A percentile compares a stretch with the other conserved stretches of the same genome.
Evolutionary conservation across 1,140 invertebrate species (phyloP).

Genomic region (Calycopis cecrops): DNA sequence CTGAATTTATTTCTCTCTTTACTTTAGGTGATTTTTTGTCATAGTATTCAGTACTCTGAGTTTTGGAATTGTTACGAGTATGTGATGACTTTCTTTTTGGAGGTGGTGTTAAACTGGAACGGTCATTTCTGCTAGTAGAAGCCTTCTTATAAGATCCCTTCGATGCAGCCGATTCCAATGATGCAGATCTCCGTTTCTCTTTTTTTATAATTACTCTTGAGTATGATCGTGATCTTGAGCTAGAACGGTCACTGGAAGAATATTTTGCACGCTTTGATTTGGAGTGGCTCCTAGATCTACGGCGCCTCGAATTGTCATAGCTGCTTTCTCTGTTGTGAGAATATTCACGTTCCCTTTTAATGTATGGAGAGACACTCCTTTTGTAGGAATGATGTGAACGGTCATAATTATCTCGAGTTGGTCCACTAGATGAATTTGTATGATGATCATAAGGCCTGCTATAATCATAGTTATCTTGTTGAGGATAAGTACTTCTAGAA

Average conservation of each 20-base stretch:
- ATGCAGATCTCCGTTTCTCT: slow-evolving; percentile 41
- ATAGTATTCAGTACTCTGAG: slow-evolving; percentile 26
- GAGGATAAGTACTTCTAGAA: slow-evolving; percentile 33
- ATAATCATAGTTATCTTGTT: slow-evolving; percentile 40
- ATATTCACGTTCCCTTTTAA: slow-evolving; percentile 40
- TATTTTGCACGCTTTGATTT: slow-evolving; percentile 36
- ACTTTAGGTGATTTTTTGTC: slow-evolving; percentile 31
- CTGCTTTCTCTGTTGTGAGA: slow-evolving; percentile 49
- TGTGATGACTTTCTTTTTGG: slow-evolving; percentile 38
- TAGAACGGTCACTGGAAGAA: slow-evolving; percentile 49
- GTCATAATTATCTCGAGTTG: slow-evolving; percentile 28
- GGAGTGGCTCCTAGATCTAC: slow-evolving; percentile 43
- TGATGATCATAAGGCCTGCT: slow-evolving; percentile 28
- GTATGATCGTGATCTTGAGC: slow-evolving; percentile 51
- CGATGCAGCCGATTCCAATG: slow-evolving; percentile 26
- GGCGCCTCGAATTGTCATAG: slow-evolving; percentile 39
- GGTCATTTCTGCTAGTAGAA: slow-evolving; percentile 29
- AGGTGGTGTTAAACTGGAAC: slow-evolving; percentile 41
- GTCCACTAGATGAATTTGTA: slow-evolving; percentile 31
- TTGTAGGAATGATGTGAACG: slow-evolving; percentile 34
- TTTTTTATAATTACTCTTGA: slow-evolving; percentile 37
- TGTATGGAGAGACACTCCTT: slow-evolving; percentile 50
- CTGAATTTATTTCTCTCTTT: slow-evolving; percentile 23
- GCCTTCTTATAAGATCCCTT: slow-evolving; percentile 47
- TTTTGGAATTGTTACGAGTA: slow-evolving; percentile 30